phyloP scores from a whole-genome alignment of 2,797 vertebrate species.

The Phyllotis vaccarum region DNA sequence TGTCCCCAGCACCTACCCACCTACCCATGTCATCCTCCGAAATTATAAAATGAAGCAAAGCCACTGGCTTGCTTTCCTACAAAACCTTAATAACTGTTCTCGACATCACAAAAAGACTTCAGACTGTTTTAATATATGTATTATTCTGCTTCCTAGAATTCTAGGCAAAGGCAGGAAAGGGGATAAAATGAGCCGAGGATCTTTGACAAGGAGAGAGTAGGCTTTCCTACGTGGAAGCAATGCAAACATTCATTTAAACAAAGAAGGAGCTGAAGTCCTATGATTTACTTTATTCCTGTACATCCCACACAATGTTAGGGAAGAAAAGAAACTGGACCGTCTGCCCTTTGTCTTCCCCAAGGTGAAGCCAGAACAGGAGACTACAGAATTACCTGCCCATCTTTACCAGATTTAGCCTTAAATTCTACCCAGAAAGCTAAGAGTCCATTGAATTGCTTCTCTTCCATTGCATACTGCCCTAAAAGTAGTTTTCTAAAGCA shows the following conservation, averaged over 20 bases:
- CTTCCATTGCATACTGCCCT: neutral
- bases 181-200: neutral
- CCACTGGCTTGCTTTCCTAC: neutral
- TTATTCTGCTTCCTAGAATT: neutral
- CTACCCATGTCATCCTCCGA: neutral
- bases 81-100: neutral
- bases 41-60: neutral
- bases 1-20: neutral
- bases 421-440: neutral
- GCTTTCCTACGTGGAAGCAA: constrained; percentile 29
- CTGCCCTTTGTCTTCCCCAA: neutral
- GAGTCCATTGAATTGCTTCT: neutral
- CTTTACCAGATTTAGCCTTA: neutral
- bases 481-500: neutral
- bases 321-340: neutral
- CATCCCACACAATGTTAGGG: neutral
- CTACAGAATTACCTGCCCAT: neutral
- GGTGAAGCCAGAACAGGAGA: neutral
- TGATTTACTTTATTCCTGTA: neutral
- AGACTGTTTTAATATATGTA: neutral
- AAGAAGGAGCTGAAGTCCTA: neutral
- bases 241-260: constrained; percentile 38
- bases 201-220: neutral
- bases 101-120: neutral
- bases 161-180: neutral